These are phyloP conservation scores for Megaleporinus macrocephalus DNA, from an alignment of 2,113 vertebrate species.

Conservation along the genomic window DNA sequence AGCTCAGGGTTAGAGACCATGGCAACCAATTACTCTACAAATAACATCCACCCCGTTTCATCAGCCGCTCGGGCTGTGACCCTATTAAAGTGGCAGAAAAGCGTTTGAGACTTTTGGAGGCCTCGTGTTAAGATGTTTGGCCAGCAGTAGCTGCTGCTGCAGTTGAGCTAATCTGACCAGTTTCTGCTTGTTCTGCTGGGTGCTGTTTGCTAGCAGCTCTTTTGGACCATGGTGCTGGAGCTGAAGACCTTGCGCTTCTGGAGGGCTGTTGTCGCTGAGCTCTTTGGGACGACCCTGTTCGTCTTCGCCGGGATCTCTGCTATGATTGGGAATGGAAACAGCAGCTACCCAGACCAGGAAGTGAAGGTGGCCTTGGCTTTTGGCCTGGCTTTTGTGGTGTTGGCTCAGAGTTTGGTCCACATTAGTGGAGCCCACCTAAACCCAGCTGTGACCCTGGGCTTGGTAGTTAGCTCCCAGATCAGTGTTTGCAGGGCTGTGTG, in stretches of 20 bases:
- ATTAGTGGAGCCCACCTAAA: constrained; percentile 85
- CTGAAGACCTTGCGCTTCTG: constrained; percentile 82
- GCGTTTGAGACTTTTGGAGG: neutral
- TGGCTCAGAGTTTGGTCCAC: constrained; percentile 83
- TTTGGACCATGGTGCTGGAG: constrained; percentile 77
- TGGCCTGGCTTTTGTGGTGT: constrained; percentile 80
- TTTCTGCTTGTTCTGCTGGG: neutral
- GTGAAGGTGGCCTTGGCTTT: constrained; percentile 88
- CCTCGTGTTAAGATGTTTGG: neutral
- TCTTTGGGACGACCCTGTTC: constrained; percentile 82
- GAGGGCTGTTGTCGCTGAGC: constrained; percentile 82
- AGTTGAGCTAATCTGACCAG: neutral
- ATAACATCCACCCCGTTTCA: neutral
- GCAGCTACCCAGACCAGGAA: constrained; percentile 74
- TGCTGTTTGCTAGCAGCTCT: neutral
- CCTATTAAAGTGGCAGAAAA: neutral
- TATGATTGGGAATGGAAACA: constrained; percentile 73
- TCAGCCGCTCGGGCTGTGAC: constrained; percentile 8
- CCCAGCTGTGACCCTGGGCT: constrained; percentile 81
- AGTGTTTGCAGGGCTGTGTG: constrained; percentile 80
- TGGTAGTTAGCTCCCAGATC: constrained; percentile 84
- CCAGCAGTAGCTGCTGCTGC: neutral
- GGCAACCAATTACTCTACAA: neutral
- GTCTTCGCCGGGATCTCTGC: constrained; percentile 83
- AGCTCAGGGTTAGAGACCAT: too few species aligned